phyloP scores from a whole-genome alignment of 2,888 invertebrate species.

The Leucophenga montana region DNA sequence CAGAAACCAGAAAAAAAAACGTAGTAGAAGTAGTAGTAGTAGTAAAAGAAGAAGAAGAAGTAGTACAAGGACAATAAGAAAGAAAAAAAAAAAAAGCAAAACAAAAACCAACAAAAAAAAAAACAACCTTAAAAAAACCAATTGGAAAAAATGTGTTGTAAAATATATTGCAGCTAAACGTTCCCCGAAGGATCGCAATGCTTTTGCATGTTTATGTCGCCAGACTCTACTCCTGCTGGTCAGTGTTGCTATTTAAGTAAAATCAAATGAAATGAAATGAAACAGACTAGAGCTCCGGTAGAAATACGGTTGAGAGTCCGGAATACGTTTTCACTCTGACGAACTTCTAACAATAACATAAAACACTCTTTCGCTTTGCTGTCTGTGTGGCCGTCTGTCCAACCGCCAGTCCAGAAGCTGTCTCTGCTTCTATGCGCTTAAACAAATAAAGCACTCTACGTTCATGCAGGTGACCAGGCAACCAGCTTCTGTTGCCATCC shows the following conservation, averaged over 20 bases:
- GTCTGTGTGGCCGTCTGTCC: background rate
- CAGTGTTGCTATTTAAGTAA: too few relatives aligned
- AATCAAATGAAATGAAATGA: too few relatives aligned
- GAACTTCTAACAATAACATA: conserved; percentile 31
- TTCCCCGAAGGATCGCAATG: conserved; percentile 30
- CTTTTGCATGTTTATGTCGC: conserved; percentile 38
- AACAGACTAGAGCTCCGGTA: too few relatives aligned
- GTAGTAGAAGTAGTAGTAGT: background rate
- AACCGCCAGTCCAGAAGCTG: background rate
- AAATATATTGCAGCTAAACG: conserved; percentile 31
- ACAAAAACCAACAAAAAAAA: conserved; percentile 4
- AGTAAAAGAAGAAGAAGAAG: background rate
- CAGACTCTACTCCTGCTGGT: background rate
- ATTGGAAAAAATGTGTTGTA: conserved; percentile 15
- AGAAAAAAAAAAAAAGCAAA: background rate
- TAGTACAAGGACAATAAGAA: background rate
- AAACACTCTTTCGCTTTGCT: conserved; percentile 7
- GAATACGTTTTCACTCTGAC: background rate
- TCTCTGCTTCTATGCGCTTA: too few relatives aligned
- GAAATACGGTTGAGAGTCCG: too few relatives aligned
- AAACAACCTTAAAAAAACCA: background rate
- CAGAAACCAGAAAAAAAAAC: background rate
- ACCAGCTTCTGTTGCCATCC: too few relatives aligned
- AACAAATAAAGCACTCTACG: too few relatives aligned
- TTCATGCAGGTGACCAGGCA: too few relatives aligned